Evolutionary conservation across 1,140 invertebrate genomes (phyloP), one percentile per base, ranked within the genome.

Genomic region (Camponotus vicinus): DNA sequence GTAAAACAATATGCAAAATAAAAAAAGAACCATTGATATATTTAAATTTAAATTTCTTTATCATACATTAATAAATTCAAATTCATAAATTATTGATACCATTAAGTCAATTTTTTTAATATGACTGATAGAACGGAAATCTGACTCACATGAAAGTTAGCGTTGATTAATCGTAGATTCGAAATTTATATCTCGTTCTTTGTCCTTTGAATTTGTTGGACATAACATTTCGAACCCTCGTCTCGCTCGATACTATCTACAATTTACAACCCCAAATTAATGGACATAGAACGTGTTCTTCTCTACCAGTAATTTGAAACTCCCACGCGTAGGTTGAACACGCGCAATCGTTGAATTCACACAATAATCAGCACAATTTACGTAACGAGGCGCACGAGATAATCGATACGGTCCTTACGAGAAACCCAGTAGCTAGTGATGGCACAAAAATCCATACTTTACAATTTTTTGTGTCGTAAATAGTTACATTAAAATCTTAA

Each of bases 321-420:
- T n/a, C 8, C 32, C 18, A 34, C 37, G 64, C 49, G 64, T 42
- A 49, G 27, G 79, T 69, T 3, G 9, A 6, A 9, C 3, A 37
- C 21, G 18, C 40, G 27, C 55, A 37, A 42, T 42, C 42, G 42
- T 9, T 61, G n/a, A 63, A 37, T 63, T 83, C 79, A 83, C 55
- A 40, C 40, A 82, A 61, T 34, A 57, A 55, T 57, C 67, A 71
- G 40, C 52, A 27, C 21, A 18, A 69, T 8, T 84, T 42, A 64
- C 32, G n/a, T 3, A 18, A 7, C 79, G 61, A 69, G 86, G 86
- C 37, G 13, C 86, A 34, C 18, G 34, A 55, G 13, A 55, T 21
- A 34, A 40, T 79, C n/a, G 77, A 15, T 88, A 90, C 89, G 83
- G 69, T 34, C 83, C 86, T 90, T 71, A 34, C 52, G 77, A 71